Evolutionary conservation across 2,888 invertebrate species (phyloP).

Genomic region (Meghimatium bilineatum): DNA sequence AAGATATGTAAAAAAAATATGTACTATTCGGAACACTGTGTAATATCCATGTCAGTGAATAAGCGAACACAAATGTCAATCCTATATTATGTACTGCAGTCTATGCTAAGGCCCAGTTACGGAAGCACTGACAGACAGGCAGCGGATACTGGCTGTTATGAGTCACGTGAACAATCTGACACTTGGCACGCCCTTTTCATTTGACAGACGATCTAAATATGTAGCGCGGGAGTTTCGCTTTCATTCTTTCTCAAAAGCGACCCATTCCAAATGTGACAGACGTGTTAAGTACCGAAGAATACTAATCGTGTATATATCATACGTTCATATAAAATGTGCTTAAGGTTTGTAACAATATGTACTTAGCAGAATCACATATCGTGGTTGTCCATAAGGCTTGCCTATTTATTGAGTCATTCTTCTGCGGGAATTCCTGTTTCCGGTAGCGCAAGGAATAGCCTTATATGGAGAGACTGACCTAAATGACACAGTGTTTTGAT

Average conservation of each 20-base stretch:
- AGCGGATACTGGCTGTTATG: conserved; percentile 51
- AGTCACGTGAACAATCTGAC: conserved; percentile 54
- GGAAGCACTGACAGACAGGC: conserved; percentile 40
- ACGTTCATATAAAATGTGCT: not conserved
- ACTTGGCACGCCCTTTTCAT: conserved; percentile 53
- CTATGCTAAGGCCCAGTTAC: conserved; percentile 31
- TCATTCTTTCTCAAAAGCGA: not conserved
- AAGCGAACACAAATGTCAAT: not conserved
- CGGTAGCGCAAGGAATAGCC: conserved; percentile 34
- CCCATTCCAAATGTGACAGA: not conserved
- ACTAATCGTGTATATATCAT: not conserved
- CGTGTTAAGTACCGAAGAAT: not conserved
- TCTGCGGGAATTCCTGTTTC: conserved; percentile 39
- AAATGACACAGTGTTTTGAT: conserved; percentile 28
- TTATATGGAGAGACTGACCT: conserved; percentile 38
- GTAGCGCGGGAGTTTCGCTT: conserved; percentile 47
- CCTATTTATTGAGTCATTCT: conserved; percentile 17
- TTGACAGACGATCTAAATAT: conserved; percentile 29
- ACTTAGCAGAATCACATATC: not conserved
- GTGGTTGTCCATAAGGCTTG: not conserved
- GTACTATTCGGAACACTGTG: not conserved
- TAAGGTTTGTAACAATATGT: not conserved
- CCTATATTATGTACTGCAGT: not conserved
- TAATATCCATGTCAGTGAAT: conserved; percentile 35
- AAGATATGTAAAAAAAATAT: conserved; percentile 8